Evolutionary conservation across 2,113 vertebrate species (phyloP), one percentile per base, ranked within the genome.

Genomic region (Phylloscopus trochiloides): DNA sequence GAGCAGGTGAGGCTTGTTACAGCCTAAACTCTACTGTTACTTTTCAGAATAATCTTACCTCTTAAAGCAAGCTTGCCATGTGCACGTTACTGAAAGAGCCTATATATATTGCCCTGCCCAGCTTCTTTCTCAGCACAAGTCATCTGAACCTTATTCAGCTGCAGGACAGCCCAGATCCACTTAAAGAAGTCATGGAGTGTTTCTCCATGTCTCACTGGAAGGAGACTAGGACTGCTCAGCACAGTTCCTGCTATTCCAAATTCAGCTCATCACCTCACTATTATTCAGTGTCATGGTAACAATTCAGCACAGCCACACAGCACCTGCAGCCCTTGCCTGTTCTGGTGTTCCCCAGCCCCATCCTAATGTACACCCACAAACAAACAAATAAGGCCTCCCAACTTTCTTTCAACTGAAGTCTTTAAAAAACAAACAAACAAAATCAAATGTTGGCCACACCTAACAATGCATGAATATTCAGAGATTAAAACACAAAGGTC

Each of bases 281-380:
- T 91, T 84, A 65, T 19, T 94, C 80, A 85, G 70, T 66, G 89
- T 58, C 94, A 95, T 75, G 74, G 89, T 82, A 87, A 96, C 94
- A 89, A 61, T 75, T 89, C 9, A 61, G 20, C 52, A 24, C 6
- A 77, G 80, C 36, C 80, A 54, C 77, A 47, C 22, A 43, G 84
- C 43, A 25, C 59, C 81, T 86, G 45, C 59, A 84, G 77, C 71
- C 25, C 32, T 31, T 21, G 11, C 25, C 11, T 4, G 22, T 52
- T 75, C 45, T 65, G 18, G 22, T 81, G 63, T 11, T 74, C 10
- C 9, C 34, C 9, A 4, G 11, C 16, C 38, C 32, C 54, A 52
- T 82, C 62, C 68, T 54, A 55, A 54, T 28, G 40, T 17, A 28
- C 21, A 10, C 26, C 17, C 16, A 42, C 18, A 67, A 34, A 47